Evolutionary conservation across 2,797 vertebrate genomes (phyloP), one percentile per base, ranked within the genome.

Genomic region (Anabas testudineus): DNA sequence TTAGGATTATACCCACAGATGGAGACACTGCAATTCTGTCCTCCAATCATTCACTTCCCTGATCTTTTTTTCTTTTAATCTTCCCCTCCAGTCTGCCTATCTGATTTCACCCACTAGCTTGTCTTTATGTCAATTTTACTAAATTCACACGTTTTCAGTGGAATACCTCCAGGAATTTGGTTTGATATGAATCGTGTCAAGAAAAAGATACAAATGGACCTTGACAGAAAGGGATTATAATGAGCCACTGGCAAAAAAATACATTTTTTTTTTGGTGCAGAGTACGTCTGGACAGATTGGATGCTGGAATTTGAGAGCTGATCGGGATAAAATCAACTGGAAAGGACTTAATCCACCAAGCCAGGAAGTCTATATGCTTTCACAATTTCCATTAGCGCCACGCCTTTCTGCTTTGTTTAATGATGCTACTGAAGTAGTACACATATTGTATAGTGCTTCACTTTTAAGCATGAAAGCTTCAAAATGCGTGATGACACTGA

Each of bases 1-100:
- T 63, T 22, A 59, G 82, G 90, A 93, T 92, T 92, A 93, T 65
- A 62, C 76, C 78, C 88, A 87, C 92, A 94, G 92, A 94, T 93
- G 91, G 90, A 91, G 80, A 85, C 79, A 47, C 63, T 5, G 51
- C 73, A 91, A 90, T 90, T 90, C 89, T 90, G 83, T 80, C 67
- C 73, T 70, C 37, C 85, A 84, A 84, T 87, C 87, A 72, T 77
- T 78, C 74, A 36, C 81, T 76, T 74, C 67, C 48, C 70, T 70
- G 59, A 30, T 62, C 42, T 73, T 66, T 68, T 42, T 22, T 51
- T 39, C 64, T 47, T 37, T 41, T 36, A 21, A 19, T 49, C 63
- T 9, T 12, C 32, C 42, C 43, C 45, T 53, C 57, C 58, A 39
- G 62, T 53, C 67, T 66, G 54, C 72, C 66, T 74, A 19, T 75